These are phyloP conservation scores for Scyliorhinus canicula DNA, from an alignment of 2,797 vertebrate species.

Conservation along the genomic window DNA sequence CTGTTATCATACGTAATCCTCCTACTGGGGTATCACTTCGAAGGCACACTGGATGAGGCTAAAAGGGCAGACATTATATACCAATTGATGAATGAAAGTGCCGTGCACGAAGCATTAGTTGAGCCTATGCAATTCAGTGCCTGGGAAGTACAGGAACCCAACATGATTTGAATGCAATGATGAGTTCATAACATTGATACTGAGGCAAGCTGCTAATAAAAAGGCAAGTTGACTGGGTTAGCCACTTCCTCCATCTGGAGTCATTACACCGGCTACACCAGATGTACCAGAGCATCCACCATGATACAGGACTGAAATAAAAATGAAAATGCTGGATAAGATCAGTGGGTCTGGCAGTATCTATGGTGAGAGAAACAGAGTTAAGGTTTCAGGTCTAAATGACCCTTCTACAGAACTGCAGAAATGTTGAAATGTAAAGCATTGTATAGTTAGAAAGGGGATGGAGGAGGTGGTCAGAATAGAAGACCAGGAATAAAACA, in stretches of 20 bases:
- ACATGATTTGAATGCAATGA: background rate
- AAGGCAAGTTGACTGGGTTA: background rate
- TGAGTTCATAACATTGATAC: background rate
- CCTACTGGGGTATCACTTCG: background rate
- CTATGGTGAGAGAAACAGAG: too few species aligned
- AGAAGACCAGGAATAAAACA: too few species aligned
- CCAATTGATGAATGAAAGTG: background rate
- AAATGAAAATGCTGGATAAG: too few species aligned
- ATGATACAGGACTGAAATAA: too few species aligned
- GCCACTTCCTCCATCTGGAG: background rate
- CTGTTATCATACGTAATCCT: background rate
- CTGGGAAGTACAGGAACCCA: background rate
- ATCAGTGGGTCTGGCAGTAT: too few species aligned
- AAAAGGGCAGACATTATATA: background rate
- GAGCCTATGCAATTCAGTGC: background rate
- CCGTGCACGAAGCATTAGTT: background rate
- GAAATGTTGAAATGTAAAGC: too few species aligned
- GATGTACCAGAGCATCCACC: background rate
- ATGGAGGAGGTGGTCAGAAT: too few species aligned
- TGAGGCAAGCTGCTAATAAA: background rate
- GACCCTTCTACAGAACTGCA: too few species aligned
- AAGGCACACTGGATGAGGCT: background rate
- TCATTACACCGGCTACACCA: background rate
- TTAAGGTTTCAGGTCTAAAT: too few species aligned
- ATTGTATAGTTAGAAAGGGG: too few species aligned